These are phyloP conservation scores for Nineta flava DNA, from an alignment of 2,888 invertebrate genomes.

Conservation along the genomic window DNA sequence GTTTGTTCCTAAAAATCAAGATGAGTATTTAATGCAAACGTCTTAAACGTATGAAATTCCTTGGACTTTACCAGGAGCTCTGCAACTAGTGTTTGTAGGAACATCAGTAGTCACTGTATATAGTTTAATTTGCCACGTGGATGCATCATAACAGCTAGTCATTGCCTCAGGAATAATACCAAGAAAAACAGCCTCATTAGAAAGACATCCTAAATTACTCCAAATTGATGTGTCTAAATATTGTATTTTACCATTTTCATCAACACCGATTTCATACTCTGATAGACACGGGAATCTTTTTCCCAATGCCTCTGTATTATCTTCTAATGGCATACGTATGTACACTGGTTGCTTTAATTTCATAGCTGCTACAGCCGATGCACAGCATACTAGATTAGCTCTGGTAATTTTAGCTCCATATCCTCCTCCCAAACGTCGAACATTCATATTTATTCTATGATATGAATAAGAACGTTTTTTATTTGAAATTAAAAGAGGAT, in stretches of 20 bases:
- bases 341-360: conserved; percentile 48
- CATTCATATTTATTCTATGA: conserved; percentile 49
- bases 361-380: conserved; percentile 53
- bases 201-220: conserved; percentile 35
- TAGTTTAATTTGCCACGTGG: conserved; percentile 29
- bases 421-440: conserved; percentile 62
- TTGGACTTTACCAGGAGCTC: conserved; percentile 47
- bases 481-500: no score
- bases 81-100: conserved; percentile 41
- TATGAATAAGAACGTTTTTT: no score
- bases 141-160: conserved; percentile 44
- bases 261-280: conserved; percentile 50
- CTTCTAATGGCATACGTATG: conserved; percentile 51
- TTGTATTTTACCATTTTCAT: conserved; percentile 47
- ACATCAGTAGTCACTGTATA: conserved; percentile 42
- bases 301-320: conserved; percentile 54
- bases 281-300: conserved; percentile 43
- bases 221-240: conserved; percentile 39
- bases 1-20: conserved; percentile 31
- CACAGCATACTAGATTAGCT: conserved; percentile 37
- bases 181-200: conserved; percentile 33
- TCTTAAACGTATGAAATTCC: background rate
- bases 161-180: conserved; percentile 22
- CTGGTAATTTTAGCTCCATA: conserved; percentile 67
- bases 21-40: background rate